Evolutionary conservation across 2,888 invertebrate species (phyloP), one percentile per base, ranked within the genome.

Genomic region (Melieria crassipennis): DNA sequence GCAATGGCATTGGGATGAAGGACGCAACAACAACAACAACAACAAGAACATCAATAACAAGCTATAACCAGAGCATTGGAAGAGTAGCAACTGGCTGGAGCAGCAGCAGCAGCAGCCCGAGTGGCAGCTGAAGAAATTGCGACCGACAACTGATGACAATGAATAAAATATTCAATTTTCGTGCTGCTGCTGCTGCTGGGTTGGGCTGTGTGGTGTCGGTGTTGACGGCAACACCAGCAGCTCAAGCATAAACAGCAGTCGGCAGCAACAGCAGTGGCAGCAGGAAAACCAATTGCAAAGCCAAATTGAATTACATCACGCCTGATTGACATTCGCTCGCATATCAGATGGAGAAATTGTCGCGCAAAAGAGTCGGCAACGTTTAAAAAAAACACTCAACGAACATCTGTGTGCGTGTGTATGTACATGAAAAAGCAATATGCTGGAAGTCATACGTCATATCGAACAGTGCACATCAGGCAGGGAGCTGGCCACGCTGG

Each of bases 291-390:
- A 72, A 72, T 69, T 72, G 68, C 61, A 72, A 72, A 72, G 68
- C 69, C 72, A 72, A 72, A 72, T 72, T 69, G 72, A 72, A 69
- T 72, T 72, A 69, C 57, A 69, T 69, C 61, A 68, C 72, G 69
- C 72, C 69, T 72, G 72, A 68, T 42, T 72, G 65, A 61, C 48
- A 69, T 72, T 30, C 30, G 30, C 30, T 30, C 30, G 65, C 60
- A 65, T 72, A 69, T 72, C 72, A 72, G 63, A 68, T 72, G 57
- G n/a, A 13, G 30, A 30, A 30, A 30, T 16, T 57, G 57, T 57
- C 57, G 30, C 30, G 16, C n/a, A 57, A 57, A 57, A 13, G 57
- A 57, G 57, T 4, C 30, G 30, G 30, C 30, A 30, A 30, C 30
- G 30, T 30, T 30, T 30, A 3, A 30, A 30, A 30, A 30, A 30